phyloP scores from a whole-genome alignment of 35 echinoderm and acorn worm species.

The Lytechinus pictus region DNA sequence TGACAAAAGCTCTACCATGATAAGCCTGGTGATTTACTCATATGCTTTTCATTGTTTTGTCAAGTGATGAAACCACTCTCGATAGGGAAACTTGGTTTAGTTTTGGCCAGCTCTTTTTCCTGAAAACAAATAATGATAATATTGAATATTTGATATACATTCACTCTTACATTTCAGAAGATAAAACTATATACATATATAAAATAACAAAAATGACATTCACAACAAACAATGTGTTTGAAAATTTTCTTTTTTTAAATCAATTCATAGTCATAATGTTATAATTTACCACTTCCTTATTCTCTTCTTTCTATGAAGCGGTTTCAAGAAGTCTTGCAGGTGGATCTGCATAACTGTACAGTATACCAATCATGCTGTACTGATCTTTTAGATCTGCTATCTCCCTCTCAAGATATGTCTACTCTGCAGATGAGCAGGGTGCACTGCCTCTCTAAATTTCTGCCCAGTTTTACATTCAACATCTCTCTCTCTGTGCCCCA shows the following conservation, averaged over 20 bases:
- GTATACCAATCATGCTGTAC: background rate
- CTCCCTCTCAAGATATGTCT: background rate
- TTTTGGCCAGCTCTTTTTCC: background rate
- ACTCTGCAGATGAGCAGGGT: background rate
- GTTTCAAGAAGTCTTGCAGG: background rate
- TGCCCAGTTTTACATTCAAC: background rate
- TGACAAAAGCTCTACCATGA: slow-evolving; percentile 71
- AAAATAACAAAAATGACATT: no score
- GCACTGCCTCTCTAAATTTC: background rate
- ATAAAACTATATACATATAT: no score
- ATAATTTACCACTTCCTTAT: no score
- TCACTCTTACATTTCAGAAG: no score
- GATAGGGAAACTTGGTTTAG: background rate
- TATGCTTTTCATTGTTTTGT: slow-evolving; percentile 38
- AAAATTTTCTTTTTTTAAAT: no score
- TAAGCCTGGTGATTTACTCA: slow-evolving; percentile 62
- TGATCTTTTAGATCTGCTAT: background rate
- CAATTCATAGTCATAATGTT: no score
- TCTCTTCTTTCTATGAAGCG: no score
- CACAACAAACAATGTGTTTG: no score
- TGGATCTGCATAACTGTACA: background rate
- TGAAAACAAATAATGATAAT: background rate
- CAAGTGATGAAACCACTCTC: slow-evolving; percentile 45
- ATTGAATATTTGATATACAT: no score
- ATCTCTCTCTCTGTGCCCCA: background rate